Base-by-base conservation (phyloP, 2,888 invertebrate genomes). In the Philereme transversata region DNA sequence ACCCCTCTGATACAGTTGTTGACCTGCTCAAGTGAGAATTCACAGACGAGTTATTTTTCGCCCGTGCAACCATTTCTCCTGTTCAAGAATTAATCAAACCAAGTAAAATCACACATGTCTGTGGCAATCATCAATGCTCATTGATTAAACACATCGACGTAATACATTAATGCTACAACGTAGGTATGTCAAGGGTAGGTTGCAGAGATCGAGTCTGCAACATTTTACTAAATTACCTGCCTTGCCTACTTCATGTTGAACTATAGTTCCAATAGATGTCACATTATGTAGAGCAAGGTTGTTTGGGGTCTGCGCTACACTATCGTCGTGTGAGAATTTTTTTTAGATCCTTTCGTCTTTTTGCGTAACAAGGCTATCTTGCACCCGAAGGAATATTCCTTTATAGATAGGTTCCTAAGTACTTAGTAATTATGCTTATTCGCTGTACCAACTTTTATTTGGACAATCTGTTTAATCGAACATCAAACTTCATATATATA, bases 241-340 rank as follows among this genome's bases (percentile, higher is more conserved):
- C 40, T 55, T 38, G 35, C 22, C 41, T 67, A 69, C 69, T 67
- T 69, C 60, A 45, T 41, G 47, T 64, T 63, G 61, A 51, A 49
- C 56, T 65, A 56, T 65, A 70, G 67, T 66, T 58, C 62, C 64
- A 66, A 68, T 64, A 70, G 67, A 62, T 69, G 67, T 64, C 63
- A 57, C 65, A 54, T 22, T 71, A 75, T 74, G 68, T 74, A 60
- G 78, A 74, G 74, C 79, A 72, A 80, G 79, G 79, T 53, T 58
- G 43, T 4, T 35, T 43, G 10, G 22, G 22, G 22, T 22, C 22
- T 22, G 22, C 22, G 22, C 22, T 22, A 22, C 22, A 22, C 22
- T 22, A 22, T 22, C 22, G 22, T 22, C 22, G 22, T 22, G 22
- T 22, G 22, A 22, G 22, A 22, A 22, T 22, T 22, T 22, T 22